A percentile compares a stretch with the other conserved stretches of the same genome.
phyloP scores from a whole-genome alignment of 2,113 vertebrate species.

The Ptyas mucosa region DNA sequence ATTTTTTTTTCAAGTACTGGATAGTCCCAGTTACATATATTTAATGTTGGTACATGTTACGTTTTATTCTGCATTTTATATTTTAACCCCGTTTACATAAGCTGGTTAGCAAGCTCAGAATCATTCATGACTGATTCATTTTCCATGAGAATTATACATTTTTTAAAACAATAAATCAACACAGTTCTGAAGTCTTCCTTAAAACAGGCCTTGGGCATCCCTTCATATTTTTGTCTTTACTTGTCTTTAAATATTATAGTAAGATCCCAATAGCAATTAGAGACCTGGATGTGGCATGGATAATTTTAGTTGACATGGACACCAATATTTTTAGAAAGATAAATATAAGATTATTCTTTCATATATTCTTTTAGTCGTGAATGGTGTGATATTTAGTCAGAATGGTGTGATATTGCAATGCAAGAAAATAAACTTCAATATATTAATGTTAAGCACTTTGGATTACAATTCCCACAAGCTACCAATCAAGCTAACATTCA shows the following conservation, averaged over 20 bases:
- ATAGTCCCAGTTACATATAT: not conserved
- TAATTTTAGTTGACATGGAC: not conserved
- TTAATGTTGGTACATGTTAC: not conserved
- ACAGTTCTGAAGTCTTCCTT: not conserved
- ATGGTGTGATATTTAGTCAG: not conserved
- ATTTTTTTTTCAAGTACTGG: not conserved
- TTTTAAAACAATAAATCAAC: not conserved
- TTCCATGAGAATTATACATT: not conserved
- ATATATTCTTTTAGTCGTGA: not conserved
- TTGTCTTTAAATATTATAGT: not conserved
- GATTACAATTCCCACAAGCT: not conserved
- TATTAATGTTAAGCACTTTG: not conserved
- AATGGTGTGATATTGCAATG: not conserved
- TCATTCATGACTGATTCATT: not conserved
- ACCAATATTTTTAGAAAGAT: not conserved
- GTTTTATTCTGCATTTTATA: not conserved
- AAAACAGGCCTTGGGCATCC: not conserved
- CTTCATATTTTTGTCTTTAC: not conserved
- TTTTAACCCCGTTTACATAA: no score
- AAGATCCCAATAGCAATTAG: not conserved
- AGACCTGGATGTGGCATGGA: not conserved
- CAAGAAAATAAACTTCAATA: not conserved
- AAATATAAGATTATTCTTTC: not conserved
- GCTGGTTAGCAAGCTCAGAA: no score
- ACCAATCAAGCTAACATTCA: not conserved